These are phyloP conservation scores for Coregonus clupeaformis DNA, from an alignment of 2,113 vertebrate species.

Conservation along the genomic window DNA sequence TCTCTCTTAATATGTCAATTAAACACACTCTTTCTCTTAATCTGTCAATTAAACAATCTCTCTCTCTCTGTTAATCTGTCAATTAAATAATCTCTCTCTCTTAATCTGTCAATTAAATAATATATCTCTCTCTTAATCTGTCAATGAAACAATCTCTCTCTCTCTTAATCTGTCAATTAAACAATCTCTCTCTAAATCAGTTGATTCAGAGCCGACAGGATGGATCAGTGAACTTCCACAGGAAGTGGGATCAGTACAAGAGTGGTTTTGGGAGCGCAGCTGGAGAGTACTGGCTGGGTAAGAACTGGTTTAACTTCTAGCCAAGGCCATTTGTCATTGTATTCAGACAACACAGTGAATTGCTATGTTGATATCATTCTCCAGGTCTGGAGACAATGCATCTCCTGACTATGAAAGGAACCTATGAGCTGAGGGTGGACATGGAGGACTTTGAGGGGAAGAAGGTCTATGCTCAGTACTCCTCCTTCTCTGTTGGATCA, in stretches of 20 bases:
- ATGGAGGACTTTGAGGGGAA: conserved; percentile 30
- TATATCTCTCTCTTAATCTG: conserved; percentile 3
- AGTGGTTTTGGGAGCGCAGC: conserved; percentile 41
- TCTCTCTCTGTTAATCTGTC: too few species aligned
- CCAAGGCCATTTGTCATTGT: too few species aligned
- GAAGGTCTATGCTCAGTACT: conserved; percentile 34
- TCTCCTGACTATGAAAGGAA: conserved; percentile 36
- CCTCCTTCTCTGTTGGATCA: conserved; percentile 38
- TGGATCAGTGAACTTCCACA: conserved; percentile 48
- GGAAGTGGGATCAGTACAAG: conserved; percentile 53
- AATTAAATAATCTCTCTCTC: too few species aligned
- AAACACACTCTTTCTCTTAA: too few species aligned
- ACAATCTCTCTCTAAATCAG: conserved; percentile 17
- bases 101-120: neutral
- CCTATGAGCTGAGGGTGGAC: conserved; percentile 28
- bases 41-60: neutral
- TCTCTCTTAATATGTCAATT: too few species aligned
- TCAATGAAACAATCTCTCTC: too few species aligned
- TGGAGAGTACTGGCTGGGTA: conserved; percentile 58
- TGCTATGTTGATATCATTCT: too few species aligned
- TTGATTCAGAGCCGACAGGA: conserved; percentile 48
- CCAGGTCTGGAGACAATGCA: conserved; percentile 45
- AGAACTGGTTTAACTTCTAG: neutral
- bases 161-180: neutral
- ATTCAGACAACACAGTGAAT: too few species aligned